Evolutionary conservation across 1,140 invertebrate genomes (phyloP).

Genomic region (Rhyacophila brunnea): DNA sequence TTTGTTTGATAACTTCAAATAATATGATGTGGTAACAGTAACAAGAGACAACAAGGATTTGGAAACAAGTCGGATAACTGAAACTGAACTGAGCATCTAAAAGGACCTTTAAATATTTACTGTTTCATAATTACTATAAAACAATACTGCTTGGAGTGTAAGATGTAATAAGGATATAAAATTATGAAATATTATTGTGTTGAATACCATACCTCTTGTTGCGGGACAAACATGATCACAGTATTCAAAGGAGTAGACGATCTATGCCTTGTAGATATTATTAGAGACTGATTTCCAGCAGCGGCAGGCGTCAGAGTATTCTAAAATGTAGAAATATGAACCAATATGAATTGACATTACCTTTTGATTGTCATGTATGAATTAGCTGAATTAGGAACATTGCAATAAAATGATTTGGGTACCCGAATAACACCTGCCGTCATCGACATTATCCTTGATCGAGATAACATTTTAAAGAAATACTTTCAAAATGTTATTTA

Average conservation of each 20-base stretch:
- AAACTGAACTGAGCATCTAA: too few relatives aligned
- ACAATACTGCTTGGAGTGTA: too few relatives aligned
- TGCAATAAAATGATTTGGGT: neutral
- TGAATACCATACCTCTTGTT: constrained; percentile 78
- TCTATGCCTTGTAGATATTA: constrained; percentile 55
- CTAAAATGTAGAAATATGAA: constrained; percentile 14
- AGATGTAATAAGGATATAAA: too few relatives aligned
- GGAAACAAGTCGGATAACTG: too few relatives aligned
- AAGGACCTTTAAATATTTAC: too few relatives aligned
- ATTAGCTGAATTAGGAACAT: neutral
- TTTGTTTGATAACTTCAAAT: too few relatives aligned
- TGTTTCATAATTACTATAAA: too few relatives aligned
- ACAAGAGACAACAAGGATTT: too few relatives aligned
- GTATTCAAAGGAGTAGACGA: constrained; percentile 85
- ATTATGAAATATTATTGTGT: too few relatives aligned
- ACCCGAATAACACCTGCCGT: constrained; percentile 6
- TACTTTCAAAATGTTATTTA: constrained; percentile 6
- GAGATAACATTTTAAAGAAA: constrained; percentile 18
- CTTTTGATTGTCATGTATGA: constrained; percentile 7
- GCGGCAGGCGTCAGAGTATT: constrained; percentile 41
- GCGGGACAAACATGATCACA: constrained; percentile 95
- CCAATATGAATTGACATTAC: neutral
- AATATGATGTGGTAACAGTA: too few relatives aligned
- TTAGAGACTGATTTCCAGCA: constrained; percentile 40
- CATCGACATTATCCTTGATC: constrained; percentile 5